A percentile compares a stretch with the other conserved stretches of the same genome.
These are phyloP conservation scores for Agonopterix subpropinquella DNA, from an alignment of 2,888 invertebrate species.

Conservation along the genomic window DNA sequence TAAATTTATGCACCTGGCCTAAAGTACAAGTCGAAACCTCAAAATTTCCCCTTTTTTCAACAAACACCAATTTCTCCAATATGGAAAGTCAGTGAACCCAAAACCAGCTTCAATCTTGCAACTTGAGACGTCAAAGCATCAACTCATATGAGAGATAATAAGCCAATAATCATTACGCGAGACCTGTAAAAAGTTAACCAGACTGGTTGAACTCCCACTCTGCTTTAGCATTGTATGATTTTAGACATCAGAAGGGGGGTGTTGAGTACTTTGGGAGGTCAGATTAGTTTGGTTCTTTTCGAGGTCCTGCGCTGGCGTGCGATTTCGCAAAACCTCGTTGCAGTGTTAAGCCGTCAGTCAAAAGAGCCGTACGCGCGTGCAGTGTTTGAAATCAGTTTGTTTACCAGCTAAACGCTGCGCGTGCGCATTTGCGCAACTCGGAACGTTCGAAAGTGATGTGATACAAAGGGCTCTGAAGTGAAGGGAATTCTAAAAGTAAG, in stretches of 20 bases:
- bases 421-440: slow-evolving; percentile 9
- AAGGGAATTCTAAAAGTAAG: slow-evolving; percentile 6
- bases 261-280: neutral
- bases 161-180: slow-evolving; percentile 11
- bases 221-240: neutral
- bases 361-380: slow-evolving; percentile 7
- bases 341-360: slow-evolving; percentile 13
- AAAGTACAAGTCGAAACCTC: neutral
- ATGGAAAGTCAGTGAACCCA: slow-evolving; percentile 19
- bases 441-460: slow-evolving; percentile 9
- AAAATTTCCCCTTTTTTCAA: neutral
- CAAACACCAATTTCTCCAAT: slow-evolving; percentile 4
- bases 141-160: slow-evolving; percentile 14
- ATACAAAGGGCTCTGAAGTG: slow-evolving; percentile 11
- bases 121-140: slow-evolving; percentile 7
- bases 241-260: neutral
- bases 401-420: neutral
- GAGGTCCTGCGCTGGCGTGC: slow-evolving; percentile 12
- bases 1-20: too few species aligned
- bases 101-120: slow-evolving; percentile 1
- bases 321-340: slow-evolving; percentile 15
- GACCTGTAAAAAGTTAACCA: slow-evolving; percentile 4
- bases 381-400: neutral
- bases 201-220: neutral
- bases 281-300: neutral